These are phyloP conservation scores for Morpho achilles DNA, from an alignment of 2,888 invertebrate genomes.

Conservation along the genomic window DNA sequence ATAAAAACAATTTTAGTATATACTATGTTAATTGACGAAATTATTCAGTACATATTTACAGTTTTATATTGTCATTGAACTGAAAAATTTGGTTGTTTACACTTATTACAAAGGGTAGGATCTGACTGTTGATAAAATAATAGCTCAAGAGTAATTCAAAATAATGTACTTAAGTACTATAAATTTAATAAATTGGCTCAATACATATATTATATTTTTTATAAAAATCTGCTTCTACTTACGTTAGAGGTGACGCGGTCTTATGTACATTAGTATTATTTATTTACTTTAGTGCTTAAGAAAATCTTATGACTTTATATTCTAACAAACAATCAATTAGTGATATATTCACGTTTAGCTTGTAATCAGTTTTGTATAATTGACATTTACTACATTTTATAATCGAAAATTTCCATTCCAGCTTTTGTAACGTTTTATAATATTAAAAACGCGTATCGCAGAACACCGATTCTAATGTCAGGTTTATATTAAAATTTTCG, in stretches of 20 bases:
- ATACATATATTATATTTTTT: background rate
- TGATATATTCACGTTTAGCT: slow-evolving; percentile 59
- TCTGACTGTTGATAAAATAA: background rate
- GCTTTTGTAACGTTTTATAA: slow-evolving; percentile 27
- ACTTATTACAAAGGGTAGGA: background rate
- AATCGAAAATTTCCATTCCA: slow-evolving; percentile 36
- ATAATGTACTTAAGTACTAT: slow-evolving; percentile 4
- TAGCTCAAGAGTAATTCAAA: background rate
- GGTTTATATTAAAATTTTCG: too few relatives aligned
- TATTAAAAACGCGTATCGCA: too few relatives aligned
- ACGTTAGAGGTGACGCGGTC: slow-evolving; percentile 34
- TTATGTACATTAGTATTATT: slow-evolving; percentile 74
- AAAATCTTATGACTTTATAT: slow-evolving; percentile 55
- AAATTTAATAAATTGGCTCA: background rate
- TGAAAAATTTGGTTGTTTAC: background rate
- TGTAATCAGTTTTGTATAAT: slow-evolving; percentile 37
- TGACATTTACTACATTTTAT: slow-evolving; percentile 23
- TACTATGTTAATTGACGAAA: too few relatives aligned
- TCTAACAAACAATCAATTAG: slow-evolving; percentile 37
- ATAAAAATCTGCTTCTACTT: background rate
- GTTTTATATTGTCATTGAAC: background rate
- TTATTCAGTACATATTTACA: too few relatives aligned
- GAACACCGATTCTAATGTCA: too few relatives aligned
- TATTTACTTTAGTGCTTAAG: slow-evolving; percentile 73
- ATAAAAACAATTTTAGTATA: too few relatives aligned